These are phyloP conservation scores for Chamaetylas fuelleborni DNA, from an alignment of 2,113 vertebrate genomes.

Conservation along the genomic window DNA sequence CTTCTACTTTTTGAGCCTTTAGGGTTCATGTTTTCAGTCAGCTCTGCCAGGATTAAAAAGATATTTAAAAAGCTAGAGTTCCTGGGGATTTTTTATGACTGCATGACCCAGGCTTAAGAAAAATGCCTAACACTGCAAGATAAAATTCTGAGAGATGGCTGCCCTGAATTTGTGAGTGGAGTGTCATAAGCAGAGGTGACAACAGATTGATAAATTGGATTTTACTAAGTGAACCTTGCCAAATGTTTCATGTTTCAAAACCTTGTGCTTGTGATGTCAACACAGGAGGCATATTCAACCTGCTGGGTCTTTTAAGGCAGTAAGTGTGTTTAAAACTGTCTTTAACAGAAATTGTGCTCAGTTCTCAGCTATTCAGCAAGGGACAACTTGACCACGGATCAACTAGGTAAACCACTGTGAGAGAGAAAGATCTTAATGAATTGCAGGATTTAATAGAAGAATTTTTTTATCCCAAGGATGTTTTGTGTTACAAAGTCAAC, in stretches of 20 bases:
- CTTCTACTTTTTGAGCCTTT: background rate
- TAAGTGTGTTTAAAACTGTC: background rate
- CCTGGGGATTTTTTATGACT: constrained; percentile 2
- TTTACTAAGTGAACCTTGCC: background rate
- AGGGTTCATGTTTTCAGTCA: background rate
- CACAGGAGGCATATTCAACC: background rate
- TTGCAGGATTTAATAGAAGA: background rate
- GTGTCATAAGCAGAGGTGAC: background rate
- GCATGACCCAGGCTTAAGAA: background rate
- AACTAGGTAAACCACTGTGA: background rate
- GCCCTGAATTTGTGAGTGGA: background rate
- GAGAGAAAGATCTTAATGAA: background rate
- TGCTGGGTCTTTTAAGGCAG: background rate
- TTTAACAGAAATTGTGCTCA: background rate
- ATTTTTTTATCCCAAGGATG: background rate
- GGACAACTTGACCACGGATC: background rate
- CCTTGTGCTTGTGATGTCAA: background rate
- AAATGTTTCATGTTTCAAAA: background rate
- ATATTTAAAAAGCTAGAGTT: constrained; percentile 14
- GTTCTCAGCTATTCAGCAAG: background rate
- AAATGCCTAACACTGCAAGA: background rate
- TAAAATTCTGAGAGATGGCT: background rate
- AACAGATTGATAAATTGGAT: background rate
- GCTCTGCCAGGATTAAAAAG: constrained; percentile 24
- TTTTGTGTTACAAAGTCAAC: background rate